Conservation (phyloP, 2,797 vertebrate genomes). For the Ceryle rudis region DNA sequence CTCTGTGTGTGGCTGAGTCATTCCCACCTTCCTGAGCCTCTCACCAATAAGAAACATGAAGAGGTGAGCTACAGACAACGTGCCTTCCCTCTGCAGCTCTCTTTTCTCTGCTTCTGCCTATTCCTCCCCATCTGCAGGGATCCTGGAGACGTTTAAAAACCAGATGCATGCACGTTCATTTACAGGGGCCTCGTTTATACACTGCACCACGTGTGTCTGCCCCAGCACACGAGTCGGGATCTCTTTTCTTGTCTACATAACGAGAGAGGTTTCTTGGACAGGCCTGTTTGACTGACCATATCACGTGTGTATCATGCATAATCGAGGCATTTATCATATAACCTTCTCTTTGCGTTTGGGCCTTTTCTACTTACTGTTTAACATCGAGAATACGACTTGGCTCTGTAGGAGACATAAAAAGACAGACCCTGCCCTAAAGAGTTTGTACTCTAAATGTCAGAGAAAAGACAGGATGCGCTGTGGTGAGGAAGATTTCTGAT, state of each 20-base stretch:
- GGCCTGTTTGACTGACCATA: neutral
- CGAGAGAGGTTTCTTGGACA: neutral
- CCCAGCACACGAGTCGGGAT: neutral
- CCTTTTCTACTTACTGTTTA: neutral
- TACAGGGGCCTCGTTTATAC: neutral
- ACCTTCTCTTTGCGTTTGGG: neutral
- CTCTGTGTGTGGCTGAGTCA: neutral
- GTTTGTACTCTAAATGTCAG: slow-evolving; percentile 63
- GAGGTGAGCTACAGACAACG: neutral
- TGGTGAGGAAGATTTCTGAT: slow-evolving; percentile 55
- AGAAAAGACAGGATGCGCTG: slow-evolving; percentile 59
- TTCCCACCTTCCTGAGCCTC: neutral
- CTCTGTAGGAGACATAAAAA: neutral
- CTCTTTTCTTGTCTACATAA: neutral
- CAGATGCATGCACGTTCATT: neutral
- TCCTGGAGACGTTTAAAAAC: neutral
- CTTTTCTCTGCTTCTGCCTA: neutral
- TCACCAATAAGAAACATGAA: rapidly evolving
- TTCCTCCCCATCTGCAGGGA: neutral
- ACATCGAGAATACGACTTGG: neutral
- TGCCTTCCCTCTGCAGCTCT: neutral
- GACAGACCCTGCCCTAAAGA: slow-evolving; percentile 27
- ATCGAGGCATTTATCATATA: neutral
- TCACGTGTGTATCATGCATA: neutral
- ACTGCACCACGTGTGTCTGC: neutral